Conservation (phyloP, 2,888 invertebrate genomes). For the Acanthoscelides obtectus region DNA sequence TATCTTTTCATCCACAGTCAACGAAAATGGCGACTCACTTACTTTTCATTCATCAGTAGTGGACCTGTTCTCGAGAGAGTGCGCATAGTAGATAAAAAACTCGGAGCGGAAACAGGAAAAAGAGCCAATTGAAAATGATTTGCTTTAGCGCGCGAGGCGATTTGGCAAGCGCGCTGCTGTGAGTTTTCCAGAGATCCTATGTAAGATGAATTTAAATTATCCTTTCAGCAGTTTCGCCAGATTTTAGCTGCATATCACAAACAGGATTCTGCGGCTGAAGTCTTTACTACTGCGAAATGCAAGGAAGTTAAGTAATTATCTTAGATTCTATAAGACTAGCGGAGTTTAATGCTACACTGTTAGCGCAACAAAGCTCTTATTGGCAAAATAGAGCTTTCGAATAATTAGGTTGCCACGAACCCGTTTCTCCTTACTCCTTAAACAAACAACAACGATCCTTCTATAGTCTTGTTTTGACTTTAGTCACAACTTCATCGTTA, state of each 20-base stretch:
- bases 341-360: too few relatives aligned
- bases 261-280: background rate
- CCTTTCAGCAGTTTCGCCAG: background rate
- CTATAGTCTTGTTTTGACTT: too few relatives aligned
- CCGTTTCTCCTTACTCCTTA: too few relatives aligned
- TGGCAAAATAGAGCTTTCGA: too few relatives aligned
- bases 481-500: too few relatives aligned
- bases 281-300: background rate
- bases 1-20: too few relatives aligned
- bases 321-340: too few relatives aligned
- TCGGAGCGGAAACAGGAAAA: background rate
- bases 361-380: too few relatives aligned
- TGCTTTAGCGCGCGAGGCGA: background rate
- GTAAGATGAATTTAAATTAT: background rate
- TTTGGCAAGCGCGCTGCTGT: background rate
- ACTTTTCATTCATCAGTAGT: background rate
- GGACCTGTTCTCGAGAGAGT: background rate
- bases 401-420: too few relatives aligned
- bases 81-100: background rate
- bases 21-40: background rate
- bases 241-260: background rate
- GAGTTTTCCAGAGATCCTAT: background rate
- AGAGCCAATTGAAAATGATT: background rate
- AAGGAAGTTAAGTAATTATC: background rate
- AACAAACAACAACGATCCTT: too few relatives aligned